phyloP scores from a whole-genome alignment of 2,113 vertebrate genomes.

The Indicator indicator region DNA sequence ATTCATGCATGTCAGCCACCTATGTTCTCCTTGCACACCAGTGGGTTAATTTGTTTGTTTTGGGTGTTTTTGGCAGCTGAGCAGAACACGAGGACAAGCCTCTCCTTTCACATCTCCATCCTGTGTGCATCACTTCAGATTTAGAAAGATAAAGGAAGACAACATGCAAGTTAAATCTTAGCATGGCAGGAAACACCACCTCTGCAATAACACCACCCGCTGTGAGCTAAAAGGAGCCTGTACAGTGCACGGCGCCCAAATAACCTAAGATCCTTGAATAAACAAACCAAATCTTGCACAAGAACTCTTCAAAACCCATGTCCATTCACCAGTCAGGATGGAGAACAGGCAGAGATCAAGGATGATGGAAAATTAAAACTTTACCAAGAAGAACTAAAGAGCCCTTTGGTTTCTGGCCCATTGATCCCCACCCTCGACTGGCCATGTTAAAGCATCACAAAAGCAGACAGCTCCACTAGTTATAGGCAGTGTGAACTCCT shows the following conservation, averaged over 20 bases:
- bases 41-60: background rate
- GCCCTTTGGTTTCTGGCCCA: background rate
- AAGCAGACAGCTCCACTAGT: background rate
- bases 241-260: background rate
- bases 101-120: background rate
- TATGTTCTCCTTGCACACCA: fast-evolving
- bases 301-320: background rate
- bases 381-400: background rate
- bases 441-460: background rate
- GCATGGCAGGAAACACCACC: background rate
- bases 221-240: background rate
- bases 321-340: background rate
- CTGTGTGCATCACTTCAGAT: background rate
- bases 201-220: background rate
- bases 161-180: background rate
- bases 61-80: background rate
- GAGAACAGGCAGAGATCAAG: background rate
- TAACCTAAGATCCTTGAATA: background rate
- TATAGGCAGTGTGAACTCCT: background rate
- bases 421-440: background rate
- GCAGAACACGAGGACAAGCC: background rate
- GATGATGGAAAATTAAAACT: background rate
- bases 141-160: background rate
- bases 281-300: background rate
- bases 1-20: background rate